Evolutionary conservation across 2,797 vertebrate genomes (phyloP).

Genomic region (Hypotaenidia okinawae): DNA sequence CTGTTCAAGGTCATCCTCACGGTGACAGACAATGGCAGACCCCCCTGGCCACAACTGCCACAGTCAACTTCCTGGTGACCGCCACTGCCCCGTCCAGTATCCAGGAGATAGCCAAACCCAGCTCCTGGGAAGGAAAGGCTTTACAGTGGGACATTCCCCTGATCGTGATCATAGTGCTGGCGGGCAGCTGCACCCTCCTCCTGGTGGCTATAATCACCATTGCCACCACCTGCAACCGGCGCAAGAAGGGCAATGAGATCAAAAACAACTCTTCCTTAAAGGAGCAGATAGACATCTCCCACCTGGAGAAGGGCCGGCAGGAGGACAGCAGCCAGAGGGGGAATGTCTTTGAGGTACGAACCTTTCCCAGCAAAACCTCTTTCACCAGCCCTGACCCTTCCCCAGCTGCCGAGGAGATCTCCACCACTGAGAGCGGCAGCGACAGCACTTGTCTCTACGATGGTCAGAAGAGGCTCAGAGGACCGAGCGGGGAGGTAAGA

Average conservation of each 20-base stretch:
- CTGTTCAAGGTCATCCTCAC: conserved; percentile 85
- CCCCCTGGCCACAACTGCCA: conserved; percentile 86
- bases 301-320: conserved; percentile 83
- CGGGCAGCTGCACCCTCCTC: conserved; percentile 92
- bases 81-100: conserved; percentile 82
- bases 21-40: conserved; percentile 87
- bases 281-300: conserved; percentile 84
- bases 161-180: conserved; percentile 91
- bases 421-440: conserved; percentile 78
- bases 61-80: conserved; percentile 86
- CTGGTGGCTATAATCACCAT: conserved; percentile 93
- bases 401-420: conserved; percentile 79
- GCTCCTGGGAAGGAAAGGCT: conserved; percentile 78
- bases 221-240: conserved; percentile 90
- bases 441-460: conserved; percentile 85
- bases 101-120: conserved; percentile 78
- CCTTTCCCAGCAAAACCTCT: conserved; percentile 86
- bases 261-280: conserved; percentile 77
- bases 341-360: conserved; percentile 87
- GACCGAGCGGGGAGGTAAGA: conserved; percentile 88
- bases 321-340: conserved; percentile 83
- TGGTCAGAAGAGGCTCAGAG: conserved; percentile 85
- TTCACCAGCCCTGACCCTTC: conserved; percentile 82
- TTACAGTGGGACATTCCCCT: conserved; percentile 90
- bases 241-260: conserved; percentile 81